These are phyloP conservation scores for Drosophila aldrichi DNA, from an alignment of 2,888 invertebrate species.

Conservation along the genomic window DNA sequence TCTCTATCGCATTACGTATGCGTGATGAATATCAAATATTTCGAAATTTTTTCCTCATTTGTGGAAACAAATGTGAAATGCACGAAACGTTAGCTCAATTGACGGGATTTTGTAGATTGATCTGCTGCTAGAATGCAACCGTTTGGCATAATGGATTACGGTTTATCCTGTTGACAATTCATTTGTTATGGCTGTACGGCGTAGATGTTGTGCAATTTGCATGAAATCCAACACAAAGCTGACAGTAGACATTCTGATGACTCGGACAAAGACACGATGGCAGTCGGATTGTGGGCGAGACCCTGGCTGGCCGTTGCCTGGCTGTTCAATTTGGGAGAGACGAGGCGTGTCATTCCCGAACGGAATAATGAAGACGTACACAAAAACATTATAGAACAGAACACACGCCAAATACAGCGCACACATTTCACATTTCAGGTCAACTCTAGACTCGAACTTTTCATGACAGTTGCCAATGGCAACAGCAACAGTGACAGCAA, in stretches of 20 bases:
- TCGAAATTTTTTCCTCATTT: neutral
- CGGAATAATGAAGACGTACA: conserved; percentile 43
- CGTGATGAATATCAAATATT: too few species aligned
- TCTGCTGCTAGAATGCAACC: conserved; percentile 8
- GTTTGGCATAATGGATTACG: conserved; percentile 26
- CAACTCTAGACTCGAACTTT: conserved; percentile 75
- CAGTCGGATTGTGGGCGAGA: conserved; percentile 32
- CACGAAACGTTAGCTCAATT: neutral
- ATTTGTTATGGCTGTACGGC: conserved; percentile 16
- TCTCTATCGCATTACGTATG: neutral
- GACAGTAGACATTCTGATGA: conserved; percentile 40
- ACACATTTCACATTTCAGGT: conserved; percentile 67
- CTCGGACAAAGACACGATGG: conserved; percentile 19
- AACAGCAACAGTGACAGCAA: conserved; percentile 41
- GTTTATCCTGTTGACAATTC: conserved; percentile 18
- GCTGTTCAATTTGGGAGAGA: conserved; percentile 52
- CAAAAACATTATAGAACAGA: conserved; percentile 10
- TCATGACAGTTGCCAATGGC: conserved; percentile 71
- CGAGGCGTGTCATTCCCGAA: conserved; percentile 13
- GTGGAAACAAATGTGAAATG: neutral
- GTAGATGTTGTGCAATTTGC: conserved; percentile 40
- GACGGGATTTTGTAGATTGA: conserved; percentile 8
- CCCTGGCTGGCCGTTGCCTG: neutral
- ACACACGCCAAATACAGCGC: conserved; percentile 23
- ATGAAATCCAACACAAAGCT: conserved; percentile 29